Conservation (phyloP, 2,113 vertebrate genomes). For the Meleagris gallopavo region DNA sequence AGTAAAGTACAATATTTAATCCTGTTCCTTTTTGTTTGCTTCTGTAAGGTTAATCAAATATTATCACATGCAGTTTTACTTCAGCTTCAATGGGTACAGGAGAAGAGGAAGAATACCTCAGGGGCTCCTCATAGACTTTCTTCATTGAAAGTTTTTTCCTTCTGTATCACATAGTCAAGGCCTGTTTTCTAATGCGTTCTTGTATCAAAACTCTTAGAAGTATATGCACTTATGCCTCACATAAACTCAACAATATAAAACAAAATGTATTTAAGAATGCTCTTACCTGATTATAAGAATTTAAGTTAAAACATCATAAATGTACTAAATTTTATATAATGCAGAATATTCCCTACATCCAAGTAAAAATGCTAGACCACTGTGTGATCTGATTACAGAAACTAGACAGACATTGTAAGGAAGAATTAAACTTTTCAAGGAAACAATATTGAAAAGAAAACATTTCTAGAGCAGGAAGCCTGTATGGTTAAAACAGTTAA, state of each 20-base stretch:
- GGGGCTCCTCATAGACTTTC: not conserved
- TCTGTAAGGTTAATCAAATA: not conserved
- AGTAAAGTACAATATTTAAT: not conserved
- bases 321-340: not conserved
- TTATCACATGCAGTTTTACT: not conserved
- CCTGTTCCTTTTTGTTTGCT: not conserved
- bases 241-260: accelerated
- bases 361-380: not conserved
- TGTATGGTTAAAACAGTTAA: not conserved
- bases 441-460: not conserved
- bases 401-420: not conserved
- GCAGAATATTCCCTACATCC: not conserved
- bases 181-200: not conserved
- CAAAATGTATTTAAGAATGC: not conserved
- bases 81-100: not conserved
- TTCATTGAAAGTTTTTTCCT: not conserved
- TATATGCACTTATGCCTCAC: not conserved
- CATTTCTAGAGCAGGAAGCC: not conserved
- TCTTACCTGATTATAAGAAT: not conserved
- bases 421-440: not conserved
- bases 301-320: not conserved
- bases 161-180: not conserved
- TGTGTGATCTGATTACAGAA: not conserved
- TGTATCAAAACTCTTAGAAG: not conserved
- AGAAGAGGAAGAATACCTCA: not conserved